Percentiles rank a stretch among this genome's conserved stretches.
phyloP scores from a whole-genome alignment of 2,888 invertebrate genomes.

The Anthophora plumipes region DNA sequence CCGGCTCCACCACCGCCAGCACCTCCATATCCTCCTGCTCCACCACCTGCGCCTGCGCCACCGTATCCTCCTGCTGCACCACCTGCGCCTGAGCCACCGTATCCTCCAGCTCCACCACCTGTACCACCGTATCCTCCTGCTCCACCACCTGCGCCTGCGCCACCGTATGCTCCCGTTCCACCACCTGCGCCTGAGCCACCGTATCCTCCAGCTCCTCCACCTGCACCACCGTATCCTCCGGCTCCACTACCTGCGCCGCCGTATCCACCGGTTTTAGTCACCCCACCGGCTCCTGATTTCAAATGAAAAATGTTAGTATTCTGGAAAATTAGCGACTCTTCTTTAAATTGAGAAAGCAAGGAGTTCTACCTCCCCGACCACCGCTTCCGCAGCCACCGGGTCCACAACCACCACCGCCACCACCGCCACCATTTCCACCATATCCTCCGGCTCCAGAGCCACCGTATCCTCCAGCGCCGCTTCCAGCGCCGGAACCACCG shows the following conservation, averaged over 20 bases:
- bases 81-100: slow-evolving; percentile 7
- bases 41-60: slow-evolving; percentile 28
- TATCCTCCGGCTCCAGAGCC: slow-evolving; percentile 16
- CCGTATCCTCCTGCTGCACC: slow-evolving; percentile 11
- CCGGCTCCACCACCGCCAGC: slow-evolving; percentile 31
- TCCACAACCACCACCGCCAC: slow-evolving; percentile 30
- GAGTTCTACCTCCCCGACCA: slow-evolving; percentile 14
- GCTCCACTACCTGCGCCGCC: slow-evolving; percentile 25
- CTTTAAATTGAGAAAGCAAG: not conserved
- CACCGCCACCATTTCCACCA: slow-evolving; percentile 36
- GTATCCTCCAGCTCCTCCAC: slow-evolving; percentile 19
- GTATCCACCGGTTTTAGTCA: slow-evolving; percentile 29
- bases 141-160: slow-evolving; percentile 33
- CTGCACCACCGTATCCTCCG: slow-evolving; percentile 27
- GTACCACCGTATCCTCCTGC: slow-evolving; percentile 16
- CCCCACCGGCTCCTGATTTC: slow-evolving; percentile 8
- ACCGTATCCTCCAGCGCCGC: slow-evolving; percentile 37
- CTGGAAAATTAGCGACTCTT: no score
- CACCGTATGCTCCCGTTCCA: not conserved
- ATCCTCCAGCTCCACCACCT: slow-evolving; percentile 27
- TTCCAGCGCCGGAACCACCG: slow-evolving; percentile 29
- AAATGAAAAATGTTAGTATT: no score
- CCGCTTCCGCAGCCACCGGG: slow-evolving; percentile 28
- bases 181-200: no score
- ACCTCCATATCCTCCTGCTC: slow-evolving; percentile 9